phyloP scores from a whole-genome alignment of 2,113 vertebrate species.

The Narcine bancroftii region DNA sequence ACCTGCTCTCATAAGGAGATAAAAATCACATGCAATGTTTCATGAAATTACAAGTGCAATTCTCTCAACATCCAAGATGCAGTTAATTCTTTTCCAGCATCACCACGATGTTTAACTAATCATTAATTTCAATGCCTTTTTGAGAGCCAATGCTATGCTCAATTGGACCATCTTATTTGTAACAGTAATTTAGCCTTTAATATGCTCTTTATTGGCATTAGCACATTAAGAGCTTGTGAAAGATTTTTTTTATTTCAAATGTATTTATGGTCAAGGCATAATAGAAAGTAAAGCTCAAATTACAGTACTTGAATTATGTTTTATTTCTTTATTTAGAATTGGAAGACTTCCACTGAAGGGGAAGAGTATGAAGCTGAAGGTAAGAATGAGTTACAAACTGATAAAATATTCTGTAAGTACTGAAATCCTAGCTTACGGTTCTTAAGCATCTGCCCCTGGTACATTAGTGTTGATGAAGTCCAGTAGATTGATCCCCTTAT shows the following conservation, averaged over 20 bases:
- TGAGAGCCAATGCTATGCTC: neutral
- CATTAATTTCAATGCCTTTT: neutral
- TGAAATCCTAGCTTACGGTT: neutral
- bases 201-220: neutral
- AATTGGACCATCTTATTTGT: neutral
- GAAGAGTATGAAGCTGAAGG: constrained; percentile 94
- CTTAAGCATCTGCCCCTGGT: too few species aligned
- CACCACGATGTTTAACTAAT: neutral
- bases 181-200: neutral
- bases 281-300: neutral
- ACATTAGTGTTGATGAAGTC: too few species aligned
- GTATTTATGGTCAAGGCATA: neutral
- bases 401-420: neutral
- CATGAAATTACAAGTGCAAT: neutral
- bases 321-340: constrained; percentile 58
- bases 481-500: too few species aligned
- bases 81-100: neutral
- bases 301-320: neutral
- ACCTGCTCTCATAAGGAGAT: neutral
- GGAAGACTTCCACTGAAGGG: constrained; percentile 59
- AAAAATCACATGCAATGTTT: neutral
- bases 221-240: neutral
- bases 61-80: neutral
- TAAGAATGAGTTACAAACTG: constrained; percentile 46
- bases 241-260: neutral